Base-by-base conservation (phyloP, 2,797 vertebrate genomes). In the Girardinus metallicus region DNA sequence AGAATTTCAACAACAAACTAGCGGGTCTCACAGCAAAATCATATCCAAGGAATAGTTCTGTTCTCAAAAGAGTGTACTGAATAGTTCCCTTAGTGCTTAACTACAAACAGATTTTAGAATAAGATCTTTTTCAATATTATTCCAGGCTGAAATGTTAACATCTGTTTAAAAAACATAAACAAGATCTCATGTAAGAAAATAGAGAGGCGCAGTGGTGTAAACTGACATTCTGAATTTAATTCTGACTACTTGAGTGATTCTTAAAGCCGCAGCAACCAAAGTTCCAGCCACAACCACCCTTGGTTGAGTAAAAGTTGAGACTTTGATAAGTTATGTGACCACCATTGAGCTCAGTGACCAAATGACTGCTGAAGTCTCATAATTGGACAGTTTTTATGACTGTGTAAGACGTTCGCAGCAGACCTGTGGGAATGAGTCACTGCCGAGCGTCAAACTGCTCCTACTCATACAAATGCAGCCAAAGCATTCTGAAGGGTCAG, bases 221-320 rank as follows among this genome's bases (percentile, higher is more conserved):
- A 75, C 79, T 86, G 76, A 66, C 73, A 75, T 82, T n/a, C 80
- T 53, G 49, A 76, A 86, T 86, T 84, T 47, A 73, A 75, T 26
- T 78, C 79, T 47, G 79, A 82, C 72, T 51, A 73, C 82, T 76
- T 43, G 21, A 85, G 80, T 74, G 72, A 81, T 41, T 74, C 86
- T 82, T 64, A 79, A 66, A 36, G 36, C 55, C 80, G 4, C 84
- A 82, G 47, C 75, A 79, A 80, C 80, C 78, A 51, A 66, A 57
- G 26, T 53, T 62, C 53, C 49, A 74, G 79, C 89, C 89, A 39
- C 80, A 83, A 43, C 72, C 64, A 23, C 79, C 46, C 41, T 47
- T 7, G 78, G 84, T 87, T 70, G 23, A 86, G 83, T 84, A 81
- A 88, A 83, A 36, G 10, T 29, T 82, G 83, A 86, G 87, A 87